Evolutionary conservation across 2,888 invertebrate species (phyloP).

Genomic region (Hirtodrosophila histrioides): DNA sequence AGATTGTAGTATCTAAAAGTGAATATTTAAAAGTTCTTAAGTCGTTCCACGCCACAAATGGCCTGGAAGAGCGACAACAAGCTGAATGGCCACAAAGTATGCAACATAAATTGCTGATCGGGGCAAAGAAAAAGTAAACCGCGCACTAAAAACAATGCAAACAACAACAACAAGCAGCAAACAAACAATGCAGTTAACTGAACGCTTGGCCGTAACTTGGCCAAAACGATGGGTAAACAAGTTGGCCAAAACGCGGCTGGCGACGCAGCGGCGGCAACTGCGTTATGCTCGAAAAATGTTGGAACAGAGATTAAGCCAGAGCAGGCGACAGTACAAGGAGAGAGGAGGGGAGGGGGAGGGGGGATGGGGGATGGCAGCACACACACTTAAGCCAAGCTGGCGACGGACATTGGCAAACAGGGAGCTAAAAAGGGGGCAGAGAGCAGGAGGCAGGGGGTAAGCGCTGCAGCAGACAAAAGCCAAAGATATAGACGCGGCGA

Average conservation of each 20-base stretch:
- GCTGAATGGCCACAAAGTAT: constrained; percentile 49
- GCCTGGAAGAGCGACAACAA: neutral
- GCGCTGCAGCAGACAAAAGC: constrained; percentile 21
- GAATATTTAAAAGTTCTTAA: neutral
- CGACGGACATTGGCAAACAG: constrained; percentile 37
- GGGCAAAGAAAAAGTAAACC: neutral
- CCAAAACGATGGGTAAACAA: constrained; percentile 55
- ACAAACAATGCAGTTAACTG: constrained; percentile 60
- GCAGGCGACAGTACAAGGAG: too few species aligned
- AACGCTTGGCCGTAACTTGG: constrained; percentile 46
- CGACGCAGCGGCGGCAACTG: constrained; percentile 45
- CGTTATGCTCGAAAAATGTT: constrained; percentile 54
- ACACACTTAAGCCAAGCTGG: constrained; percentile 38
- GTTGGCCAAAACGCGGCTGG: constrained; percentile 49
- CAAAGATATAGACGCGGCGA: constrained; percentile 61
- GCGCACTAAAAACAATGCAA: constrained; percentile 23
- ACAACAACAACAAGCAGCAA: constrained; percentile 28
- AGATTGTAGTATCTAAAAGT: too few species aligned
- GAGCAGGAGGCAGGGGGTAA: neutral
- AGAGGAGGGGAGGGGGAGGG: neutral
- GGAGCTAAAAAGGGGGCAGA: constrained; percentile 6
- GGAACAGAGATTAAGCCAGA: constrained; percentile 56
- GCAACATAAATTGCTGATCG: constrained; percentile 47
- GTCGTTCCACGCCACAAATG: neutral
- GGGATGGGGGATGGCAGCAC: constrained; percentile 1